Conservation (phyloP, 2,888 invertebrate genomes). For the Rhimphoctona megacephalus region DNA sequence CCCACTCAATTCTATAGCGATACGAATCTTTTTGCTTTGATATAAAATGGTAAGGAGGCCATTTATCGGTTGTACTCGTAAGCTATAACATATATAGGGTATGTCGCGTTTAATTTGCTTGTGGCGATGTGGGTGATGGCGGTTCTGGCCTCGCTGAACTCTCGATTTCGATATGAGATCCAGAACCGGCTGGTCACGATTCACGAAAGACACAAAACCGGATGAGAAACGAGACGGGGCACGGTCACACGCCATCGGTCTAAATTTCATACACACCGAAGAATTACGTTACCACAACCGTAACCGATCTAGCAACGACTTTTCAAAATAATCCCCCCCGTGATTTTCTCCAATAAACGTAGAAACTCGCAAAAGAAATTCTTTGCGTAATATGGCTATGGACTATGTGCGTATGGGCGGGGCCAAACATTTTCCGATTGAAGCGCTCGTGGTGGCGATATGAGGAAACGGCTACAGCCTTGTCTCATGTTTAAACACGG, state of each 20-base stretch:
- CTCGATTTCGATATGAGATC: conserved; percentile 70
- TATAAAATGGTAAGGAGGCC: neutral
- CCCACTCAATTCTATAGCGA: neutral
- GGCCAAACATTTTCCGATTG: too few species aligned
- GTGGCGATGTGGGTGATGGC: conserved; percentile 40
- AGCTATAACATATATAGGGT: conserved; percentile 7
- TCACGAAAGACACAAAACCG: conserved; percentile 67
- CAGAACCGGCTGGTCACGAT: conserved; percentile 68
- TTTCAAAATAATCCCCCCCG: neutral
- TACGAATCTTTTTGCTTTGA: conserved; percentile 16
- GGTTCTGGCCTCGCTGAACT: conserved; percentile 66
- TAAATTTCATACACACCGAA: conserved; percentile 28
- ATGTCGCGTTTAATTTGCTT: conserved; percentile 47
- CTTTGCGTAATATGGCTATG: neutral
- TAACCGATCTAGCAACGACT: conserved; percentile 8
- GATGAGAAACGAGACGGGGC: conserved; percentile 68
- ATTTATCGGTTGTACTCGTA: conserved; percentile 21
- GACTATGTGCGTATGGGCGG: too few species aligned
- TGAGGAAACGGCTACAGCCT: too few species aligned
- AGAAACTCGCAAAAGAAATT: neutral
- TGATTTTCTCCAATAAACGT: neutral
- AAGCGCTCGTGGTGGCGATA: too few species aligned
- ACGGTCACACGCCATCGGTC: conserved; percentile 65
- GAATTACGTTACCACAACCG: conserved; percentile 25
- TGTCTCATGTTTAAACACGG: too few species aligned